A percentile compares a stretch with the other conserved stretches of the same genome.
phyloP scores from a whole-genome alignment of 2,888 invertebrate genomes.

The Drosophila eohydei region DNA sequence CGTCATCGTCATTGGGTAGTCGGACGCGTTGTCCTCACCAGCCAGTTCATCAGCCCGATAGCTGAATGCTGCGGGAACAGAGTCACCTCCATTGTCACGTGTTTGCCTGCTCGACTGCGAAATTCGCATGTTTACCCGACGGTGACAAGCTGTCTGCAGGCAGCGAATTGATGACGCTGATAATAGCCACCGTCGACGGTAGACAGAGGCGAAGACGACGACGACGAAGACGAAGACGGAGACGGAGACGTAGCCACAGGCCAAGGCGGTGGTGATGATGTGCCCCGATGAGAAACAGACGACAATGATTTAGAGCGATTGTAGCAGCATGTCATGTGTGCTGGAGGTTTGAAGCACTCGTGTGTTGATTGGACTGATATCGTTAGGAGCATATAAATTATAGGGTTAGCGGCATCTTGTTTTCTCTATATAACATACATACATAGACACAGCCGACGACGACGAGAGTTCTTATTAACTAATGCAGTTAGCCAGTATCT shows the following conservation, averaged over 20 bases:
- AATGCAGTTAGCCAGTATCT: conserved; percentile 30
- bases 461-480: conserved; percentile 12
- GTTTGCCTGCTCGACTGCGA: conserved; percentile 81
- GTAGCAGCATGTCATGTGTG: conserved; percentile 36
- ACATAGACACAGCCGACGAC: conserved; percentile 3
- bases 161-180: conserved; percentile 78
- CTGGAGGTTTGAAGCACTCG: conserved; percentile 26
- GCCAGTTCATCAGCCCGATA: conserved; percentile 35
- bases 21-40: conserved; percentile 40
- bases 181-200: conserved; percentile 54
- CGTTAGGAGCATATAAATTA: conserved; percentile 50
- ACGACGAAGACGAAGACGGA: conserved; percentile 8
- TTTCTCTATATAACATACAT: not conserved
- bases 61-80: conserved; percentile 22
- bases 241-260: conserved; percentile 6
- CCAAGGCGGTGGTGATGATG: conserved; percentile 44
- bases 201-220: not conserved
- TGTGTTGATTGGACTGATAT: conserved; percentile 50
- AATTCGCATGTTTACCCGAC: conserved; percentile 79
- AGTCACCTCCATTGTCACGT: conserved; percentile 69
- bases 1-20: conserved; percentile 49
- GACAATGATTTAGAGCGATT: conserved; percentile 73
- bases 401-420: conserved; percentile 11
- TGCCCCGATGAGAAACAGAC: conserved; percentile 66
- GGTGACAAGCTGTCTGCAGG: conserved; percentile 82